phyloP scores from a whole-genome alignment of 2,797 vertebrate genomes.

The Glossophaga mutica region DNA sequence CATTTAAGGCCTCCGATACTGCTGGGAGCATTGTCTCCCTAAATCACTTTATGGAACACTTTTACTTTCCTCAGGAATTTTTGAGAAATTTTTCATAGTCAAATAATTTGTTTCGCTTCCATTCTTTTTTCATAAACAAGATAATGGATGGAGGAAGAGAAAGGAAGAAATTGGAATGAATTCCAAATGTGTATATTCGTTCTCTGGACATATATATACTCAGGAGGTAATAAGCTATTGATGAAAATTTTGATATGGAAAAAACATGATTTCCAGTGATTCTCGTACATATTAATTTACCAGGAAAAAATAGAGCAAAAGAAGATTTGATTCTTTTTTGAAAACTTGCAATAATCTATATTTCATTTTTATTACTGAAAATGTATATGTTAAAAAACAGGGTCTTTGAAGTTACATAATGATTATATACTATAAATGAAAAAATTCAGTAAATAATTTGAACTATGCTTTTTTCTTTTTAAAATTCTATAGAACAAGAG shows the following conservation, averaged over 20 bases:
- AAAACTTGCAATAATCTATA: background rate
- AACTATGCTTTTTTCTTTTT: background rate
- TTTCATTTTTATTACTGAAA: slow-evolving; percentile 32
- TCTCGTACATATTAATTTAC: background rate
- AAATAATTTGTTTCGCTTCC: background rate
- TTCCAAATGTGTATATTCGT: background rate
- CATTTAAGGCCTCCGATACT: background rate
- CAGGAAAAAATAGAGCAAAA: background rate
- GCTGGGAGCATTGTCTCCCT: background rate
- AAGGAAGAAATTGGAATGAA: background rate
- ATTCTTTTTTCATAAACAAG: background rate
- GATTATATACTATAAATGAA: background rate
- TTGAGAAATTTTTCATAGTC: background rate
- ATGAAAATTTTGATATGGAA: background rate
- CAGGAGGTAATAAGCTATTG: background rate
- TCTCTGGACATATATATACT: background rate
- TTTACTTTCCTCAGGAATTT: background rate
- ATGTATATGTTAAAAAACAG: background rate
- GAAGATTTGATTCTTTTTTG: background rate
- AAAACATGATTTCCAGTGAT: background rate
- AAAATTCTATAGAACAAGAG: background rate
- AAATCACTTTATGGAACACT: background rate
- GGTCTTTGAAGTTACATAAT: background rate
- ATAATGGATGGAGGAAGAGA: background rate
- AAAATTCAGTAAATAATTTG: background rate